A percentile compares a stretch with the other conserved stretches of the same genome.
Evolutionary conservation across 2,113 vertebrate species (phyloP).

Genomic region (Calcarius ornatus): DNA sequence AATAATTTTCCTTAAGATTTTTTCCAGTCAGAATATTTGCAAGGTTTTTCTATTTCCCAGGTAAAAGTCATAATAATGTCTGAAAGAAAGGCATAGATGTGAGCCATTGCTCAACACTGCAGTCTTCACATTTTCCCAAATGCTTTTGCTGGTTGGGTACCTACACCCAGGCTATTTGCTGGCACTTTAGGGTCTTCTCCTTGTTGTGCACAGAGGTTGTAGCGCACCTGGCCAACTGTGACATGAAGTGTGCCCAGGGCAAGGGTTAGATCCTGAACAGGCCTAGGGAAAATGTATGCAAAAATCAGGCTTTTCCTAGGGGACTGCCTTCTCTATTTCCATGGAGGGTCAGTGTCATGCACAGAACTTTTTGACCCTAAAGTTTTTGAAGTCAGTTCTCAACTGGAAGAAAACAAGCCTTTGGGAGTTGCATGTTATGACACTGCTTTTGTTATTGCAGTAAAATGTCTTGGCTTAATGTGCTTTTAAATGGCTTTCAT

Average conservation of each 20-base stretch:
- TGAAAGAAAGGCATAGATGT: not conserved
- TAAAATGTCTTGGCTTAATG: not conserved
- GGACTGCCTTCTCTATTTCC: not conserved
- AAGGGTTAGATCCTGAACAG: not conserved
- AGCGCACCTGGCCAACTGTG: not conserved
- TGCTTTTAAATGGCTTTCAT: not conserved
- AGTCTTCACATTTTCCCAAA: not conserved
- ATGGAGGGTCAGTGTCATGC: not conserved
- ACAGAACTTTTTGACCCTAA: not conserved
- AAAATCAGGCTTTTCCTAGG: not conserved
- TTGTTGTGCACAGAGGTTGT: fast-evolving
- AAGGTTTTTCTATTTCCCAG: not conserved
- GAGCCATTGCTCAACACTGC: not conserved
- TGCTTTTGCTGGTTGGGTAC: fast-evolving
- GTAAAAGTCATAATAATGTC: not conserved
- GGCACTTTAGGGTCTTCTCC: fast-evolving
- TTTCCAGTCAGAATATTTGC: not conserved
- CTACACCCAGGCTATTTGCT: not conserved
- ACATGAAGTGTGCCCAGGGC: not conserved
- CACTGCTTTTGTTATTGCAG: not conserved
- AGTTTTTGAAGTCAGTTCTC: not conserved
- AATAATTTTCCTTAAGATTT: not conserved
- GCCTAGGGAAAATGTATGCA: not conserved
- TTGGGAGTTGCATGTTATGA: not conserved
- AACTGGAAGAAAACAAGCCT: not conserved